Base-by-base conservation (phyloP, 2,113 vertebrate species). In the Genyomyrus donnyi region DNA sequence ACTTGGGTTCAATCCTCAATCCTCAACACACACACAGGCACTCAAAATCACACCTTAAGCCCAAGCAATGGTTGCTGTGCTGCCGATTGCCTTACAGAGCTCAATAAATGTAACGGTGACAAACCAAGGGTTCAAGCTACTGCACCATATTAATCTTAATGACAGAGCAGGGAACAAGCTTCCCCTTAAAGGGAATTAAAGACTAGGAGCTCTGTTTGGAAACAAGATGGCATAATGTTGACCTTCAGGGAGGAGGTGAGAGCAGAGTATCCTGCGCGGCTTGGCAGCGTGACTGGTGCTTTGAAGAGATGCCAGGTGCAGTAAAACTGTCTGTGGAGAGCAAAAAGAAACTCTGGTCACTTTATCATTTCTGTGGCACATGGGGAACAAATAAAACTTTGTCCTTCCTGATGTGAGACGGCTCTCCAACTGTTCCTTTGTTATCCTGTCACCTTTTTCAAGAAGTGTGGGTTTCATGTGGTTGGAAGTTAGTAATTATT, bases 181-280 rank as follows among this genome's bases (percentile, higher is more conserved):
- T 93, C 94, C 84, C 93, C 70, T 35, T 94, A 95, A 94, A 95
- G 95, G 93, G 91, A 93, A 92, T 45, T 94, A 94, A 94, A 95
- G 95, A 92, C 91, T 93, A 92, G 91, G 91, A 93, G 91, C 91
- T 91, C 93, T 95, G 52, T 88, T 93, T 94, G 93, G 91, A 91
- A 96, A 93, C 88, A 93, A 93, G 92, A 92, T 93, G 94, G 94
- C 92, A 93, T 92, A 93, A 53, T 52, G 8, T 50, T 96, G 96
- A 97, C 97, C 97, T 97, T 97, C 95, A 95, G 93, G 89, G 91
- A 96, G 94, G 88, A 92, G 88, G 49, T 84, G 90, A 91, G 91
- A 96, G 96, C 95, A 94, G 95, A 95, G 95, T 93, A 93, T 91
- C 96, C 94, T 91, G 85, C 91, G 89, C 94, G 94, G 91, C 94